phyloP scores from a whole-genome alignment of 64 coral and sea anemone species.

The Pachyseris speciosa region DNA sequence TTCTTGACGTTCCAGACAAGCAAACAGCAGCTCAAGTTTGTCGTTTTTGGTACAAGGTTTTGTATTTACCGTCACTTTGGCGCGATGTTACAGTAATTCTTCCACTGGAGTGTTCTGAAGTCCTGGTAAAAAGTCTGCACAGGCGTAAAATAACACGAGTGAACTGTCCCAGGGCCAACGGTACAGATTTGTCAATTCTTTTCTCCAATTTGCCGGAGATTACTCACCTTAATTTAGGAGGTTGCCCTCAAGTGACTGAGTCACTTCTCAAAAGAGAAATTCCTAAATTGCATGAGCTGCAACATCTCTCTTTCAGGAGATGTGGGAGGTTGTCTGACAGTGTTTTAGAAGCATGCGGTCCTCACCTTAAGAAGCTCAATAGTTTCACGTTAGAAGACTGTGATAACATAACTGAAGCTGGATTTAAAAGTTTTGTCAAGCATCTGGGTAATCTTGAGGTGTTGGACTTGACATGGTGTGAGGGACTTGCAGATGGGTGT shows the following conservation, averaged over 20 bases:
- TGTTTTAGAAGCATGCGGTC: slow-evolving; percentile 82
- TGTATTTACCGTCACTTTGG: slow-evolving; percentile 83
- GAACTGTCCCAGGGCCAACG: slow-evolving; percentile 70
- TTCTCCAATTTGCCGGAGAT: slow-evolving; percentile 76
- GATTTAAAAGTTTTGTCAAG: slow-evolving; percentile 73
- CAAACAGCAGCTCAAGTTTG: slow-evolving; percentile 88
- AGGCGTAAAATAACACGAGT: slow-evolving; percentile 86
- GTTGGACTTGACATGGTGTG: slow-evolving; percentile 90
- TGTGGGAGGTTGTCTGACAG: slow-evolving; percentile 85
- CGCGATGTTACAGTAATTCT: slow-evolving; percentile 78
- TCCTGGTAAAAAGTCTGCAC: slow-evolving; percentile 73
- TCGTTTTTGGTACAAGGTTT: slow-evolving; percentile 78
- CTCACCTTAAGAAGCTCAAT: slow-evolving; percentile 74
- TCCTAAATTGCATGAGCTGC: slow-evolving; percentile 53
- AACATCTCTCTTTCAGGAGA: slow-evolving; percentile 87
- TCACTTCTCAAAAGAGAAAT: slow-evolving; percentile 78
- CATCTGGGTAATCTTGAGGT: slow-evolving; percentile 76
- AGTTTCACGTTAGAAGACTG: slow-evolving; percentile 86
- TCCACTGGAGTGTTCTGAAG: slow-evolving; percentile 70
- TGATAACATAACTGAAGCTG: slow-evolving; percentile 86
- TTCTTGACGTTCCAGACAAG: slow-evolving; percentile 70
- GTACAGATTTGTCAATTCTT: slow-evolving; percentile 73
- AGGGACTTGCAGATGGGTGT: slow-evolving; percentile 77
- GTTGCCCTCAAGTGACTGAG: slow-evolving; percentile 88
- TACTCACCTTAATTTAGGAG: slow-evolving; percentile 79